phyloP scores from a whole-genome alignment of 2,797 vertebrate genomes.

The Gorsachius magnificus region DNA sequence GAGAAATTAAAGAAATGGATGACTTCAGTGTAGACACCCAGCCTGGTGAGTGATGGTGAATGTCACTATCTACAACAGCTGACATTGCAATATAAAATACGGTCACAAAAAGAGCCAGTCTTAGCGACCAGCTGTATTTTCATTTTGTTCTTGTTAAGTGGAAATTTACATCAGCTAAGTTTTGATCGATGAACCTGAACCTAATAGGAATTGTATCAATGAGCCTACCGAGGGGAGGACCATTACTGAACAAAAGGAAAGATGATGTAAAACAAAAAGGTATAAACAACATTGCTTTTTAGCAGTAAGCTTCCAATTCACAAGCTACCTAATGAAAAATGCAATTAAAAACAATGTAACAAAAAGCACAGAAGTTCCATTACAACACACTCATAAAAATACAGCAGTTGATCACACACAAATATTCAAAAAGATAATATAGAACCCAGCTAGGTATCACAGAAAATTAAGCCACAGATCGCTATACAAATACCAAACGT shows the following conservation, averaged over 20 bases:
- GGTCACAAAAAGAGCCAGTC: slow-evolving; percentile 4
- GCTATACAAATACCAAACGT: slow-evolving; percentile 59
- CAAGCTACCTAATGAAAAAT: slow-evolving; percentile 54
- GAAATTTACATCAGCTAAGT: slow-evolving; percentile 49
- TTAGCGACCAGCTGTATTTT: background rate
- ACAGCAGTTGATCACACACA: slow-evolving; percentile 56
- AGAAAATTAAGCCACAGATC: slow-evolving; percentile 62
- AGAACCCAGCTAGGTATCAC: slow-evolving; percentile 49
- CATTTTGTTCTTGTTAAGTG: slow-evolving; percentile 24
- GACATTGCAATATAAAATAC: slow-evolving; percentile 4
- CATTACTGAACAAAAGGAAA: slow-evolving; percentile 24
- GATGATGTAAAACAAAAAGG: slow-evolving; percentile 11
- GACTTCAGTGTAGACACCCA: slow-evolving; percentile 7
- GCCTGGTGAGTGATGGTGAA: background rate
- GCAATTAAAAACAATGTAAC: slow-evolving; percentile 42
- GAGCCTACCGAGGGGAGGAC: background rate
- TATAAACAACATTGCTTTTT: slow-evolving; percentile 33
- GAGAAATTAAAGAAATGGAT: background rate
- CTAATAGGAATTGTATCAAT: background rate
- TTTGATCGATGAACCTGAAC: slow-evolving; percentile 17
- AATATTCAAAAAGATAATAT: slow-evolving; percentile 51
- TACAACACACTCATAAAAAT: slow-evolving; percentile 57
- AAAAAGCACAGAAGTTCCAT: slow-evolving; percentile 55
- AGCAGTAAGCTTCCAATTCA: slow-evolving; percentile 51
- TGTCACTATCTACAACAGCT: slow-evolving; percentile 39